Evolutionary conservation across 1,140 invertebrate species (phyloP), one percentile per base, ranked within the genome.

Genomic region (Pomphorhynchus laevis): DNA sequence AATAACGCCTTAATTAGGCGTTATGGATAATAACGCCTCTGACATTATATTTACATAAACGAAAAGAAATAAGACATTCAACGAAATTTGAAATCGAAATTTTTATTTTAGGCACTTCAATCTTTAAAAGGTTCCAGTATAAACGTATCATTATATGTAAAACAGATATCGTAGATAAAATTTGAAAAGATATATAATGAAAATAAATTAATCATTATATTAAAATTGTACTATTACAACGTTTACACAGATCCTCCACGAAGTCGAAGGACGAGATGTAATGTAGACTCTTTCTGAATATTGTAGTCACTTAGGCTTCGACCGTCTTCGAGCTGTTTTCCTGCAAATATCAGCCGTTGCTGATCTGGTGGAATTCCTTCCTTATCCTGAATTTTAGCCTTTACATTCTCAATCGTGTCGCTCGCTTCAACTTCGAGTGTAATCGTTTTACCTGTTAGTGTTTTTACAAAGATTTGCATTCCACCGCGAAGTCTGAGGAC

Each of bases 231-330:
- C n/a, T n/a, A n/a, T n/a, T n/a, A n/a, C n/a, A n/a, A n/a, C n/a
- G n/a, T n/a, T n/a, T n/a, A n/a, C n/a, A n/a, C n/a, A n/a, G n/a
- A 43, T 25, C 71, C 70, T 56, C 71, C 67, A 48, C 67, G 55
- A 31, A 68, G 59, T 54, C 66, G 61, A 18, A 27, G 40, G 4
- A 40, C 37, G 2, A 27, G 8, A 32, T 41, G 20, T 20, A 44
- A 43, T 22, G 49, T 49, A 2, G 53, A 55, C 50, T 72, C 70
- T 45, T 71, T 69, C 47, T 72, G 68, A 41, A 71, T 71, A 47
- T 71, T 69, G 41, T 69, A 69, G 32, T 64, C 61, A 2, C 52
- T 54, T 0, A 64, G 59, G 0, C 63, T 63, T 8, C 53, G 46
- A 4, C 54, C 52, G 39, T 55, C 52, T 43, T 54, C 51, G 4